Evolutionary conservation across 2,797 vertebrate genomes (phyloP).

Genomic region (Apogon hyalosoma): DNA sequence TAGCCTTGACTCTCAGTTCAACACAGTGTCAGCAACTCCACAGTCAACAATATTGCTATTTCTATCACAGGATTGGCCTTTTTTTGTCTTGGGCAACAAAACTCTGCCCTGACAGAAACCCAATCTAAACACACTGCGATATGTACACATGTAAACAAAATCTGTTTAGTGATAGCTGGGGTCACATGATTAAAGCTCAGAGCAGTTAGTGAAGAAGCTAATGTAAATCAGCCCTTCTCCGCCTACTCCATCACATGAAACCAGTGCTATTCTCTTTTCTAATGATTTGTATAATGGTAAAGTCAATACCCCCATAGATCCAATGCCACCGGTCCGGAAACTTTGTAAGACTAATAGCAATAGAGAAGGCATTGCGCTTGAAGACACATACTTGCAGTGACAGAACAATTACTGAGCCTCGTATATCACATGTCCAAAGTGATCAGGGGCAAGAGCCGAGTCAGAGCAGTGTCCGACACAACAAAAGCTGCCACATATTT

Average conservation of each 20-base stretch:
- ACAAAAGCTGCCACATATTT: conserved; percentile 28
- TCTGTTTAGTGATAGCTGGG: neutral
- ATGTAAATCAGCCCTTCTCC: conserved; percentile 36
- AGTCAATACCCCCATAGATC: conserved; percentile 49
- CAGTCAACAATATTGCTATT: neutral
- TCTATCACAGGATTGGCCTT: neutral
- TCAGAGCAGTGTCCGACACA: conserved; percentile 18
- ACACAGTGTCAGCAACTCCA: conserved; percentile 10
- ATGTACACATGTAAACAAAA: conserved; percentile 4
- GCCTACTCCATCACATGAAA: conserved; percentile 30
- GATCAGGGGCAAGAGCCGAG: conserved; percentile 27
- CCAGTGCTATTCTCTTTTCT: conserved; percentile 41
- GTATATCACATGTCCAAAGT: conserved; percentile 43
- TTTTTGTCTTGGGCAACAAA: neutral
- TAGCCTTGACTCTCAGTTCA: conserved; percentile 9
- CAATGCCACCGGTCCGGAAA: conserved; percentile 23
- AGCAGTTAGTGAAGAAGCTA: neutral
- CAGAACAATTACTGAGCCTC: conserved; percentile 70
- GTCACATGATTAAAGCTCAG: conserved; percentile 24
- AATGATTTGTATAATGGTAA: conserved; percentile 53
- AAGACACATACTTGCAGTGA: conserved; percentile 66
- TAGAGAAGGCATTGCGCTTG: conserved; percentile 25
- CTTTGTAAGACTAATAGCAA: conserved; percentile 53
- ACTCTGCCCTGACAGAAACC: neutral
- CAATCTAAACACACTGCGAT: conserved; percentile 14